Conservation (phyloP, 2,888 invertebrate genomes). For the Cotesia congregata region DNA sequence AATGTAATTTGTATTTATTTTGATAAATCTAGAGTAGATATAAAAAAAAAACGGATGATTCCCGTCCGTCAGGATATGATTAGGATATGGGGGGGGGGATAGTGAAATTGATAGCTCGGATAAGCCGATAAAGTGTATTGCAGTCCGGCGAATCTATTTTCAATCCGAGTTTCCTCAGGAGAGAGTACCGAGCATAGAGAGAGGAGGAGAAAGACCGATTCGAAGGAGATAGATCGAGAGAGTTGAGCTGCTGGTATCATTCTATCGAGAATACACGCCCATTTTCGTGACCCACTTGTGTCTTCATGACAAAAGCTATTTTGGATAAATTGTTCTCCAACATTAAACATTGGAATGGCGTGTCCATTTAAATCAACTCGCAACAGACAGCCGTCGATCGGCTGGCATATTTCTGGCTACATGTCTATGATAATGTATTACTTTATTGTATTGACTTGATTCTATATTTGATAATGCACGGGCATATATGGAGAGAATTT, state of each 20-base stretch:
- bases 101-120: background rate
- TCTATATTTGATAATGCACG: too few species aligned
- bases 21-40: background rate
- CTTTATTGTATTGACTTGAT: too few species aligned
- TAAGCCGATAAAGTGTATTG: background rate
- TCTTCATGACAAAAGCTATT: conserved; percentile 16
- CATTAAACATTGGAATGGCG: background rate
- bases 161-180: conserved; percentile 5
- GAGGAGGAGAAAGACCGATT: background rate
- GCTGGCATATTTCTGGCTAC: background rate
- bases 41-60: background rate
- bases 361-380: conserved; percentile 5
- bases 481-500: too few species aligned
- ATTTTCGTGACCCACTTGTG: conserved; percentile 15
- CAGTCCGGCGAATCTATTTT: conserved; percentile 16
- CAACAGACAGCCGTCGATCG: background rate
- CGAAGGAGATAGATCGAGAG: background rate
- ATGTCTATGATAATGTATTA: too few species aligned
- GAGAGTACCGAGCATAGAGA: background rate
- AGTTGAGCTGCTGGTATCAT: background rate
- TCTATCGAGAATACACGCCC: conserved; percentile 3
- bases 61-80: background rate
- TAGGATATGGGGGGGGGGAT: background rate
- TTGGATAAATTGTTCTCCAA: conserved; percentile 9
- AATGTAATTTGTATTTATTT: background rate